Evolutionary conservation across 2,797 vertebrate genomes (phyloP).

Genomic region (Tauraco hartlaubi): DNA sequence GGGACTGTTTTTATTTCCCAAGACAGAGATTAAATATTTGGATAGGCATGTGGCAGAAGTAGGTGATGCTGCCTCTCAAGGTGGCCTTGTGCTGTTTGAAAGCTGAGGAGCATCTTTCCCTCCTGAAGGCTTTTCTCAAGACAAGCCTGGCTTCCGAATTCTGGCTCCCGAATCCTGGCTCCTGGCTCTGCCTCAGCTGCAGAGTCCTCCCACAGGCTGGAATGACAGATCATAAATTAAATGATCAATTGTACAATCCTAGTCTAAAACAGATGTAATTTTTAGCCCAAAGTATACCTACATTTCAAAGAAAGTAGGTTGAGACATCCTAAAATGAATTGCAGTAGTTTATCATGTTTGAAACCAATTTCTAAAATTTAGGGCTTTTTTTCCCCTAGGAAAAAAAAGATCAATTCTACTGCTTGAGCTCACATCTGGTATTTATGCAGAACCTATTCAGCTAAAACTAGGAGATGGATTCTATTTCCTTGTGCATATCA

Average conservation of each 20-base stretch:
- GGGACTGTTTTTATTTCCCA: neutral
- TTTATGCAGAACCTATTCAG: slow-evolving; percentile 7
- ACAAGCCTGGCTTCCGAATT: neutral
- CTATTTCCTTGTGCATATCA: neutral
- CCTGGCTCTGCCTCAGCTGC: neutral
- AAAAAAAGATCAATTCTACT: neutral
- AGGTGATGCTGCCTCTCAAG: neutral
- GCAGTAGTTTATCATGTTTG: neutral
- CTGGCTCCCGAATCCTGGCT: neutral
- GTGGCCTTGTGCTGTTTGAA: neutral
- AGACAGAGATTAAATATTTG: neutral
- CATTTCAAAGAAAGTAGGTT: neutral
- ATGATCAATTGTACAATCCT: neutral
- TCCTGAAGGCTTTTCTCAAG: neutral
- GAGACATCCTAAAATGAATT: neutral
- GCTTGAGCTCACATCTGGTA: slow-evolving; percentile 11
- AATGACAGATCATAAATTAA: slow-evolving; percentile 9
- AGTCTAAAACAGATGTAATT: neutral
- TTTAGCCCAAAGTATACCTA: slow-evolving; percentile 8
- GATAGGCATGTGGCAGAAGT: neutral
- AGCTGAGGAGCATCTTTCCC: neutral
- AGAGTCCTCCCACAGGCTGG: neutral
- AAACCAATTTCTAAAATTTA: slow-evolving; percentile 8
- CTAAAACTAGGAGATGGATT: neutral
- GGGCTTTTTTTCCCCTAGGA: neutral